These are phyloP conservation scores for Xyrichtys novacula DNA, from an alignment of 2,797 vertebrate species.

Conservation along the genomic window DNA sequence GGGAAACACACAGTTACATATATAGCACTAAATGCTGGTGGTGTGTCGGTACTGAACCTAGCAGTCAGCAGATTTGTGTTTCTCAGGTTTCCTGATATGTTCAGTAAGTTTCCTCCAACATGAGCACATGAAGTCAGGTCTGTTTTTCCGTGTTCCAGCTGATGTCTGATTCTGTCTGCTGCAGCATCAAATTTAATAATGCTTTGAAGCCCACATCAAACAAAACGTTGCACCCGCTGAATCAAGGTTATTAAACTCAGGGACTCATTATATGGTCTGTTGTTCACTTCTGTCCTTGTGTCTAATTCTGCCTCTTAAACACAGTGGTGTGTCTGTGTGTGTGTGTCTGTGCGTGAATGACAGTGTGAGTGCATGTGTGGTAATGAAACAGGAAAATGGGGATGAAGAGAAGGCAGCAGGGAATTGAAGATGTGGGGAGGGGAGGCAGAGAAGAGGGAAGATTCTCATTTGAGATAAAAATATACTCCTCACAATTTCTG, in stretches of 20 bases:
- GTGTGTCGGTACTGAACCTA: conserved; percentile 8
- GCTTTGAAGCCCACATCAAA: conserved; percentile 69
- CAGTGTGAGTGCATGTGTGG: conserved; percentile 3
- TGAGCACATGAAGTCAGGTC: conserved; percentile 9
- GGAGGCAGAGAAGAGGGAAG: conserved; percentile 50
- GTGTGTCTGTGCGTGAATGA: conserved; percentile 3
- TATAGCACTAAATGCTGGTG: conserved; percentile 11
- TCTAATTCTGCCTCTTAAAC: conserved; percentile 43
- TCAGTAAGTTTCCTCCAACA: conserved; percentile 3
- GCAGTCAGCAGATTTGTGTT: conserved; percentile 10
- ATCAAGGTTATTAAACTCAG: conserved; percentile 64
- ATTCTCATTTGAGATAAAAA: conserved; percentile 82
- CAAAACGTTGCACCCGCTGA: conserved; percentile 47
- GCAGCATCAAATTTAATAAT: conserved; percentile 56
- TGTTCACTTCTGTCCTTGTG: conserved; percentile 58
- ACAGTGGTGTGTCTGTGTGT: conserved; percentile 9
- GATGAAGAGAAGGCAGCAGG: conserved; percentile 67
- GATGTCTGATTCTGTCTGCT: conserved; percentile 44
- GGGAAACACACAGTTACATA: conserved; percentile 22
- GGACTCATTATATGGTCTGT: conserved; percentile 59
- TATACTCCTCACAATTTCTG: conserved; percentile 51
- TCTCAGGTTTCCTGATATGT: conserved; percentile 18
- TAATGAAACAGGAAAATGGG: conserved; percentile 61
- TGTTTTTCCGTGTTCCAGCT: conserved; percentile 16
- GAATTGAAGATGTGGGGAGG: conserved; percentile 63